phyloP scores from a whole-genome alignment of 2,113 vertebrate species.

The Leptobrachium leishanense region DNA sequence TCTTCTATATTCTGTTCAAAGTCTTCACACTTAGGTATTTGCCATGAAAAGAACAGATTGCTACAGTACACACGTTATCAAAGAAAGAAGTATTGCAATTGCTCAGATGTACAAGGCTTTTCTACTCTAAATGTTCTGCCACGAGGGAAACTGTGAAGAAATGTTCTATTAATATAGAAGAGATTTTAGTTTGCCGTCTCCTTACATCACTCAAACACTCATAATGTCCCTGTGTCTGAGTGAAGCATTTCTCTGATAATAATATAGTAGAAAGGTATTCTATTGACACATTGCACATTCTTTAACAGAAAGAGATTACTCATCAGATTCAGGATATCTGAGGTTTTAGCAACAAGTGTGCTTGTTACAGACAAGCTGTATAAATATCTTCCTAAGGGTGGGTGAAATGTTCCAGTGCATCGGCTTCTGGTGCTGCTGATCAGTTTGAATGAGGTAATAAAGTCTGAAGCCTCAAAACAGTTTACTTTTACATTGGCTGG shows the following conservation, averaged over 20 bases:
- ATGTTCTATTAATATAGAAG: not conserved
- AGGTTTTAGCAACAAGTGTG: not conserved
- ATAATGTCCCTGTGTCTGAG: not conserved
- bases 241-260: not conserved
- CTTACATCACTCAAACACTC: not conserved
- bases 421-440: too few species aligned
- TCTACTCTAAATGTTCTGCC: not conserved
- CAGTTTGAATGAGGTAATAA: too few species aligned
- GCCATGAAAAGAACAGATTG: not conserved
- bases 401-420: too few species aligned
- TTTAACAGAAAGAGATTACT: not conserved
- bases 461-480: too few species aligned
- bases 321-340: not conserved
- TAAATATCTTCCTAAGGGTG: too few species aligned
- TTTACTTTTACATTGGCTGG: too few species aligned
- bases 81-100: not conserved
- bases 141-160: not conserved
- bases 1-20: not conserved
- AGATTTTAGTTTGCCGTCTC: not conserved
- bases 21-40: not conserved
- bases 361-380: too few species aligned
- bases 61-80: not conserved
- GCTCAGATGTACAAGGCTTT: not conserved
- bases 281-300: not conserved
- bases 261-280: not conserved